These are phyloP conservation scores for Lipophrys pholis DNA, from an alignment of 2,113 vertebrate species.

Conservation along the genomic window DNA sequence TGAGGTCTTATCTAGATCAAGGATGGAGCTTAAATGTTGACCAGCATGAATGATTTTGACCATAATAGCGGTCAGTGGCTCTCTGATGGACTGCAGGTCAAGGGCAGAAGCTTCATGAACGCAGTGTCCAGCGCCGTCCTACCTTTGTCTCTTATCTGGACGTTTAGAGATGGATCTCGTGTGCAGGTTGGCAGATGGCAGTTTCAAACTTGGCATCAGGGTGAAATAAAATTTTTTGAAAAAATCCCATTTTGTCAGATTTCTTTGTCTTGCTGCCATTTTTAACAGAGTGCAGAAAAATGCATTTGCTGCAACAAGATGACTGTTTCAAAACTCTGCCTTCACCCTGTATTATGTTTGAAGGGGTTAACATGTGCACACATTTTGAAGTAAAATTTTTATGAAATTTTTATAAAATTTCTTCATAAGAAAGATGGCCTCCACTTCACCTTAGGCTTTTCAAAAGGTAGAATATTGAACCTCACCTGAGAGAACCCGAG, in stretches of 20 bases:
- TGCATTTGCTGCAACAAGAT: too few species aligned
- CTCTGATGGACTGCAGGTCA: constrained; percentile 2
- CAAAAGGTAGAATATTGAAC: too few species aligned
- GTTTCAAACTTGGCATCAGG: background rate
- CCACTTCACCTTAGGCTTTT: too few species aligned
- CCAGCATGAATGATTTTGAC: background rate
- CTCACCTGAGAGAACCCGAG: too few species aligned
- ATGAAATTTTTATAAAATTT: too few species aligned
- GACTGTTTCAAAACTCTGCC: too few species aligned
- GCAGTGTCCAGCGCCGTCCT: background rate
- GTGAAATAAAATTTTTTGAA: background rate
- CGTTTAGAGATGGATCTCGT: background rate
- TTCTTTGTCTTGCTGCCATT: constrained; percentile 2
- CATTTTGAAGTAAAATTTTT: too few species aligned
- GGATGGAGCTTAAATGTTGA: background rate
- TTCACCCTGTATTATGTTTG: too few species aligned
- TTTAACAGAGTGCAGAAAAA: background rate
- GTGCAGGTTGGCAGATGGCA: background rate
- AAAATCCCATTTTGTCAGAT: background rate
- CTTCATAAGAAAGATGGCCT: too few species aligned
- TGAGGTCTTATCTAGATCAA: background rate
- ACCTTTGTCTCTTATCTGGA: background rate
- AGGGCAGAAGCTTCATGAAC: background rate
- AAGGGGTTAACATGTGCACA: too few species aligned
- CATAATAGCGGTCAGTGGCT: background rate